Percentiles rank a stretch among this genome's conserved stretches.
Conservation (phyloP, 2,113 vertebrate genomes). For the Myotis brandtii region DNA sequence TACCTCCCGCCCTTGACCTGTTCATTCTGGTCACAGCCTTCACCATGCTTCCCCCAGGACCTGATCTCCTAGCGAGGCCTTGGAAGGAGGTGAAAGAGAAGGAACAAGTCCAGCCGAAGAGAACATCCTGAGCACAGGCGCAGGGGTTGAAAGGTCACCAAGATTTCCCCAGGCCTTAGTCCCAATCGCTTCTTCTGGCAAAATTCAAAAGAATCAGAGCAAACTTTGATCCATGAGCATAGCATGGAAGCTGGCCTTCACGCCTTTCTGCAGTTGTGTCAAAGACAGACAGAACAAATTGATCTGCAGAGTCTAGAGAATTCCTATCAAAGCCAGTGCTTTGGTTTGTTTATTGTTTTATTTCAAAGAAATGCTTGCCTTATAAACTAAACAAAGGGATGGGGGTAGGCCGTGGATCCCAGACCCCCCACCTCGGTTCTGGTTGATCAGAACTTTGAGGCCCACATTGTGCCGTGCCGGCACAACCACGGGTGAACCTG, state of each 20-base stretch:
- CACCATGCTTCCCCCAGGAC: background rate
- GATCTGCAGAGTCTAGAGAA: background rate
- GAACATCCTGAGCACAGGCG: background rate
- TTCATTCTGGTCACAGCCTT: background rate
- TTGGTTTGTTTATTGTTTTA: background rate
- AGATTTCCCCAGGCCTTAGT: background rate
- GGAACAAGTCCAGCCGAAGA: background rate
- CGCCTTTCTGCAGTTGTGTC: background rate
- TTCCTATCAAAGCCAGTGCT: background rate
- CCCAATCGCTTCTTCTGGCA: background rate
- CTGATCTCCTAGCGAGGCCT: background rate
- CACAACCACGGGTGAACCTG: too few species aligned
- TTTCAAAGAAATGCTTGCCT: background rate
- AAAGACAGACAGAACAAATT: background rate
- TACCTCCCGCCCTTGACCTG: background rate
- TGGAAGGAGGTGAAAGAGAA: background rate
- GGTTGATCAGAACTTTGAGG: background rate
- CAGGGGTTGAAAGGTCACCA: background rate
- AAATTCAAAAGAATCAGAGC: background rate
- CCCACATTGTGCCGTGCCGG: too few species aligned
- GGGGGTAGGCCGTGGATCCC: background rate
- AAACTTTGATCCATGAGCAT: background rate
- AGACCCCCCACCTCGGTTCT: fast-evolving
- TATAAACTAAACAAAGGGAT: background rate
- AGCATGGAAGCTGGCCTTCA: background rate